Conservation (phyloP, 2,113 vertebrate species). For the Pseudorasbora parva region DNA sequence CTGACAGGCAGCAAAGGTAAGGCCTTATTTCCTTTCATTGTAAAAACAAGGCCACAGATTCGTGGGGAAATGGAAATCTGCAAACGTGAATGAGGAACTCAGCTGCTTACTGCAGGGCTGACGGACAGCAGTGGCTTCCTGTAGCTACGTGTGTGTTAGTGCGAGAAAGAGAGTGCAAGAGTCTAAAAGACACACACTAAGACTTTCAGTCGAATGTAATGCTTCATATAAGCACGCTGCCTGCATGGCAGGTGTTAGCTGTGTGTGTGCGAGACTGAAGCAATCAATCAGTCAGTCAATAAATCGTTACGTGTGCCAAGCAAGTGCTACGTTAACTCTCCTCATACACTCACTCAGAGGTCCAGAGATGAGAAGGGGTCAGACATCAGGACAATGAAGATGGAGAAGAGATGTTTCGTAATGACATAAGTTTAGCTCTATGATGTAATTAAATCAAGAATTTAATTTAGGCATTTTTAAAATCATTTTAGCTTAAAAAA, state of each 20-base stretch:
- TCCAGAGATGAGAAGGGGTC: conserved; percentile 28
- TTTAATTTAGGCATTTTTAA: neutral
- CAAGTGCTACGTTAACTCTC: conserved; percentile 42
- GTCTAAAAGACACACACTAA: conserved; percentile 34
- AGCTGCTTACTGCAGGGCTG: conserved; percentile 21
- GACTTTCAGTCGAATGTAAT: conserved; percentile 54
- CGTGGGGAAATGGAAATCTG: conserved; percentile 52
- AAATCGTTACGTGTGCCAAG: conserved; percentile 46
- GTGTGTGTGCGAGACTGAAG: conserved; percentile 43
- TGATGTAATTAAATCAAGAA: neutral
- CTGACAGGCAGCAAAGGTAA: conserved; percentile 45
- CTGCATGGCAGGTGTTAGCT: conserved; percentile 41
- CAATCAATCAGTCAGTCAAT: conserved; percentile 58
- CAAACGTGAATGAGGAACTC: conserved; percentile 46
- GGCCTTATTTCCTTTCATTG: conserved; percentile 52
- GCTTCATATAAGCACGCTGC: conserved; percentile 39
- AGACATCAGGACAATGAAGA: conserved; percentile 32
- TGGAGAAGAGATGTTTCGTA: neutral
- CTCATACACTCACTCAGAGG: conserved; percentile 31
- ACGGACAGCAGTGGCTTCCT: conserved; percentile 21
- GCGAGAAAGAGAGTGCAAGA: conserved; percentile 33
- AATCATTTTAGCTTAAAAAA: neutral
- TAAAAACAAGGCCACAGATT: conserved; percentile 52
- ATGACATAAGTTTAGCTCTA: neutral
- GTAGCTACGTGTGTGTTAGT: conserved; percentile 24